These are phyloP conservation scores for Sardinella longiceps DNA, from an alignment of 2,797 vertebrate species.

Conservation along the genomic window DNA sequence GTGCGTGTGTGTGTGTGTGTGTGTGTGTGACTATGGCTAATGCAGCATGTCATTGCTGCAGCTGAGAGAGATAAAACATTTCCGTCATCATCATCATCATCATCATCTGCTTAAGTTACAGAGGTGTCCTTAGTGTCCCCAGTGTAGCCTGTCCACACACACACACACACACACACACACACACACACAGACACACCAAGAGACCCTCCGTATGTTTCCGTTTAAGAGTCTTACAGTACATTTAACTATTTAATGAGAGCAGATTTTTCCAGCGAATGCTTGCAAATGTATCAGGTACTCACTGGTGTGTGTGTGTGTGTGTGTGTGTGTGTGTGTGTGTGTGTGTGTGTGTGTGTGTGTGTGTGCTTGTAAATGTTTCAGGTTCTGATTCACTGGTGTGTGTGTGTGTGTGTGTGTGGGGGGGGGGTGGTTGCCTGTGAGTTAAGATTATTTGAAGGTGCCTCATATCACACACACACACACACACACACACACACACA, in stretches of 20 bases:
- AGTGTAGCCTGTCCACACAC: not conserved
- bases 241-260: constrained; percentile 4
- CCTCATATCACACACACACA: too few relatives aligned
- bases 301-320: not conserved
- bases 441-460: not conserved
- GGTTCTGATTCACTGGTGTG: too few relatives aligned
- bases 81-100: not conserved
- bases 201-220: not conserved
- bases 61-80: constrained; percentile 8
- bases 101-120: too few relatives aligned
- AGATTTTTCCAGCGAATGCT: not conserved
- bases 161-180: not conserved
- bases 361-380: too few relatives aligned
- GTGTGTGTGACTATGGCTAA: not conserved
- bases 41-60: not conserved
- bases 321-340: too few relatives aligned
- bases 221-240: not conserved
- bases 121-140: not conserved
- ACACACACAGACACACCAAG: not conserved
- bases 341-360: too few relatives aligned
- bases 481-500: too few relatives aligned
- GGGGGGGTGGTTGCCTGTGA: too few relatives aligned
- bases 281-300: not conserved
- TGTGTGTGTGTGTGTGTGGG: too few relatives aligned
- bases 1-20: not conserved